Base-by-base conservation (phyloP, 2,888 invertebrate genomes). In the Drepana falcataria region DNA sequence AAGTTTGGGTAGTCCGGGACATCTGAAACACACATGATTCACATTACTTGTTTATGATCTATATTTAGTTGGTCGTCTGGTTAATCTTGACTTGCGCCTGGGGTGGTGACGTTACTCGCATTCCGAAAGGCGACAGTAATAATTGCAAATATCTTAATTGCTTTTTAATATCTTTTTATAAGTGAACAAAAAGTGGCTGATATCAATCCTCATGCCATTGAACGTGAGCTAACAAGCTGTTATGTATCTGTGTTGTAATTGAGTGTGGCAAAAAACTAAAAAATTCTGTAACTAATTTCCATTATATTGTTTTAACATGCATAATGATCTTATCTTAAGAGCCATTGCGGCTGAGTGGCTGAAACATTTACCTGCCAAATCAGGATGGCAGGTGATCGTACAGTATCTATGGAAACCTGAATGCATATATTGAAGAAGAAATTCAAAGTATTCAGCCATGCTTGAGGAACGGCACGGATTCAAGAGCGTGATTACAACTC, bases 31-130 rank as follows among this genome's bases (percentile, higher is more conserved):
- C 65, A 71, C 68, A 77, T 85, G 85, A 86, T 77, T 85, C 85
- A 86, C 76, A 77, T 78, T 77, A 69, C 63, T 68, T 81, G 79
- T 85, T 85, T 87, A 81, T 78, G 65, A 73, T 77, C 83, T 87
- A 85, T 85, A 83, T 85, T 79, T 83, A 83, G 83, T 72, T 66
- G 69, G 68, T 68, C 65, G 67, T 66, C 33, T 51, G 64, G 77
- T 75, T 76, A 73, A 77, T 77, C 79, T 79, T 67, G 60, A 61
- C 71, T 63, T 77, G 82, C 81, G 82, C 79, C 66, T 74, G 83
- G 74, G 79, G 58, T 69, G 71, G 53, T 87, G 86, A 87, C 85
- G 85, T 85, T 85, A 85, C 48, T 66, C 69, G 69, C 73, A 75
- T 77, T 79, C 77, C 77, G 70, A 69, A 71, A 64, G 64, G 51